Evolutionary conservation across 2,797 vertebrate species (phyloP).

Genomic region (Hirundo rustica): DNA sequence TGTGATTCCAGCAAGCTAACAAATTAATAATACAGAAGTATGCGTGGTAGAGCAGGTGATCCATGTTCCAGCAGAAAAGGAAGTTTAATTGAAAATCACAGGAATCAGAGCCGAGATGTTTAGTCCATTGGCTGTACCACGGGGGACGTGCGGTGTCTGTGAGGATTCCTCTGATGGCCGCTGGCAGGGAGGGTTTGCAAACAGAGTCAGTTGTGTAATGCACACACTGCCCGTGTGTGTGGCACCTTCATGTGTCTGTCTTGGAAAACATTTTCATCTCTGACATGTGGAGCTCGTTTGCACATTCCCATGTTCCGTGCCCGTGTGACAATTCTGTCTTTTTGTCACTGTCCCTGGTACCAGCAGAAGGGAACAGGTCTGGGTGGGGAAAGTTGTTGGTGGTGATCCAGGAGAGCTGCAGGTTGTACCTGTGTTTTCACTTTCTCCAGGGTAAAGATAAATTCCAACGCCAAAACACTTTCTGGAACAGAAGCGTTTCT

Average conservation of each 20-base stretch:
- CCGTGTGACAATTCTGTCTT: accelerated
- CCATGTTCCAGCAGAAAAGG: conserved; percentile 64
- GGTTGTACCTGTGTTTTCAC: neutral
- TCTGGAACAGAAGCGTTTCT: neutral
- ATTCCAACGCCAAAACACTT: accelerated
- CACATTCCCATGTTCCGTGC: neutral
- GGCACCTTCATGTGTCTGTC: neutral
- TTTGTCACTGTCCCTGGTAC: accelerated
- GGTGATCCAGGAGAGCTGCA: neutral
- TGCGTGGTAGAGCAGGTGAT: conserved; percentile 74
- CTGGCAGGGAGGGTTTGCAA: neutral
- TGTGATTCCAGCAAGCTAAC: conserved; percentile 78
- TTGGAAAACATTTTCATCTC: neutral
- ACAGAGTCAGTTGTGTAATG: neutral
- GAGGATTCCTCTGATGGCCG: neutral
- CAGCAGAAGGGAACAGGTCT: neutral
- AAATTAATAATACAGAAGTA: conserved; percentile 77
- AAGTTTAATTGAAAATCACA: conserved; percentile 35
- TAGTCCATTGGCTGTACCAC: accelerated
- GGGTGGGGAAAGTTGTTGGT: accelerated
- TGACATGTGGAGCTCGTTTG: neutral
- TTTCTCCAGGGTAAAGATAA: neutral
- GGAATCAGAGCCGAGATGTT: neutral
- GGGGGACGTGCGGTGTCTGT: neutral
- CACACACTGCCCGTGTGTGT: neutral